phyloP scores from a whole-genome alignment of 1,140 invertebrate species.

The Drosophila novamexicana region DNA sequence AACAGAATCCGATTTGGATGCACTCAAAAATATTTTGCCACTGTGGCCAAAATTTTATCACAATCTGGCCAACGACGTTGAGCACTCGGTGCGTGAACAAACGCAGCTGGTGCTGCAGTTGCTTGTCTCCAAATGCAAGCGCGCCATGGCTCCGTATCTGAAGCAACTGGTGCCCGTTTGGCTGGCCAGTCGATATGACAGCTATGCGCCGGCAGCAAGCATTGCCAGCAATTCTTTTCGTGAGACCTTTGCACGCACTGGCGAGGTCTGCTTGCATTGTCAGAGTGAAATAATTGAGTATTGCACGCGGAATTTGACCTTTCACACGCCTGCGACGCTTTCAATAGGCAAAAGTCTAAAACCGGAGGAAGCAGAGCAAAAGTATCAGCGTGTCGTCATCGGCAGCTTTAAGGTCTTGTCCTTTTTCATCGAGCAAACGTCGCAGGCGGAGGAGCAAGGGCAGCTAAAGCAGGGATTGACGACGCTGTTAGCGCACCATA shows the following conservation, averaged over 20 bases:
- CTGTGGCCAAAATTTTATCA: conserved; percentile 92
- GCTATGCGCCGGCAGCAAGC: conserved; percentile 91
- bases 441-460: conserved; percentile 85
- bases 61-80: conserved; percentile 89
- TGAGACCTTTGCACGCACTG: conserved; percentile 90
- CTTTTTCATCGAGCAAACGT: conserved; percentile 86
- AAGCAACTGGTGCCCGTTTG: conserved; percentile 90
- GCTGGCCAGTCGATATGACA: conserved; percentile 92
- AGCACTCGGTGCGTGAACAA: conserved; percentile 92
- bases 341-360: conserved; percentile 79
- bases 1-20: conserved; percentile 86
- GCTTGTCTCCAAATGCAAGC: conserved; percentile 88
- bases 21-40: conserved; percentile 88
- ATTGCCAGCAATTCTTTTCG: conserved; percentile 89
- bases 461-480: conserved; percentile 61
- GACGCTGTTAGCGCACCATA: conserved; percentile 84
- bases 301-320: conserved; percentile 89
- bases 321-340: conserved; percentile 87
- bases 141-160: conserved; percentile 91
- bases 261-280: conserved; percentile 90
- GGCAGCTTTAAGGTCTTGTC: conserved; percentile 89
- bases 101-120: conserved; percentile 89
- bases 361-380: conserved; percentile 90
- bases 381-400: conserved; percentile 89
- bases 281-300: conserved; percentile 91